Evolutionary conservation across 2,113 vertebrate genomes (phyloP), one percentile per base, ranked within the genome.

Genomic region (Sakesphorus luctuosus): DNA sequence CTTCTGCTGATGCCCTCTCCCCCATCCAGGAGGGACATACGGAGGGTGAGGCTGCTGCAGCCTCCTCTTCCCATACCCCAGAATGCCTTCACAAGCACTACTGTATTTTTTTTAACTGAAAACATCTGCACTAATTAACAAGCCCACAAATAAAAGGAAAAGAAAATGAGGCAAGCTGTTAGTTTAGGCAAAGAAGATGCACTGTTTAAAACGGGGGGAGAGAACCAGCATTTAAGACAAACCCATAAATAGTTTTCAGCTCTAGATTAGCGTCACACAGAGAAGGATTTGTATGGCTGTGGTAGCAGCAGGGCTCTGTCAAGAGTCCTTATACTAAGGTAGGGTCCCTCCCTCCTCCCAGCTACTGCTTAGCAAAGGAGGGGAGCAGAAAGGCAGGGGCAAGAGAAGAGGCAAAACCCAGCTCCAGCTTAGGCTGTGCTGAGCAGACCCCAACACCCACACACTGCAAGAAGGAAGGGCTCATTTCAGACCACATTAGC

Each of bases 21-120:
- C 16, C 24, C 0, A 9, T 4, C 4, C 1, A 56, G 26, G 44
- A 17, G 36, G 49, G 76, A 36, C 36, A 13, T 10, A 1, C 1
- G 1, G n/a, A 8, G 2, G 0, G 11, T 2, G 9, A 49, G 14
- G 44, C 68, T 68, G 55, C 55, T 49, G 55, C 78, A 83, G 13
- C 23, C 58, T 59, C n/a, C 23, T 59, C n/a, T 36, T 36, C n/a
- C 58, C 69, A 71, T 40, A 20, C 10, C 14, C 35, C 61, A 50
- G 10, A 3, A 33, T 20, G 62, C 49, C 43, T 40, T 36, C 82
- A 66, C 29, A 83, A 53, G 69, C 43, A 26, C 43, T 33, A 20
- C 2, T 18, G 18, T 5, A 19, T 31, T 35, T 76, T 44, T 52
- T 19, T 56, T 47, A 73, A 86, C 36, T 47, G 55, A 50, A 86